Percentiles rank a stretch among this genome's conserved stretches.
Conservation (phyloP, 2,888 invertebrate genomes). For the Eupithecia vulgata region DNA sequence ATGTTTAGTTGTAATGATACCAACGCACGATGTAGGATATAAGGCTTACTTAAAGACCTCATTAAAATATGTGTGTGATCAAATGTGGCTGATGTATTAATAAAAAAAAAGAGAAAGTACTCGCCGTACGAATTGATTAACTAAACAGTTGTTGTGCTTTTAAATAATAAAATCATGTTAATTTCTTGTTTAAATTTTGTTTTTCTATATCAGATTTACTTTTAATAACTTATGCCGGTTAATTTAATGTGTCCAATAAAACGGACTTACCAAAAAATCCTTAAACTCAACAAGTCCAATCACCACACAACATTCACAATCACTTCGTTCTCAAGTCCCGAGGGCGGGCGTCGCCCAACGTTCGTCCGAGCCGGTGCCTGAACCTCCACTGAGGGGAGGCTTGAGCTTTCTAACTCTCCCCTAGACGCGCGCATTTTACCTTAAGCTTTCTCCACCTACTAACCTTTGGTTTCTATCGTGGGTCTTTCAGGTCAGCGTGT, state of each 20-base stretch:
- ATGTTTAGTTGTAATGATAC: not conserved
- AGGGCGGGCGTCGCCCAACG: conserved; percentile 64
- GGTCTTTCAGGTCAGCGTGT: conserved; percentile 22
- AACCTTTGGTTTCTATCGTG: conserved; percentile 29
- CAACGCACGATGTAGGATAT: not conserved
- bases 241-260: conserved; percentile 6
- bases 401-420: conserved; percentile 60
- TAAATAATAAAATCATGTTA: too few relatives aligned
- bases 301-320: conserved; percentile 60
- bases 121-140: not conserved
- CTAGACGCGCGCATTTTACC: conserved; percentile 79
- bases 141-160: not conserved
- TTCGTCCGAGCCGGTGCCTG: conserved; percentile 57
- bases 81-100: not conserved
- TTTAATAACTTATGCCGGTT: not conserved
- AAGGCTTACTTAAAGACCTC: not conserved
- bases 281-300: conserved; percentile 45
- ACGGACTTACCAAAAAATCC: conserved; percentile 41
- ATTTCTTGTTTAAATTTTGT: too few relatives aligned
- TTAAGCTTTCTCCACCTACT: conserved; percentile 49
- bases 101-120: not conserved
- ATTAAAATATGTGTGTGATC: not conserved
- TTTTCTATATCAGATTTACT: not conserved
- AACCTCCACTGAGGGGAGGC: conserved; percentile 75
- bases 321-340: conserved; percentile 35